Conservation (phyloP, 2,888 invertebrate species). For the Sthenelais limicola region DNA sequence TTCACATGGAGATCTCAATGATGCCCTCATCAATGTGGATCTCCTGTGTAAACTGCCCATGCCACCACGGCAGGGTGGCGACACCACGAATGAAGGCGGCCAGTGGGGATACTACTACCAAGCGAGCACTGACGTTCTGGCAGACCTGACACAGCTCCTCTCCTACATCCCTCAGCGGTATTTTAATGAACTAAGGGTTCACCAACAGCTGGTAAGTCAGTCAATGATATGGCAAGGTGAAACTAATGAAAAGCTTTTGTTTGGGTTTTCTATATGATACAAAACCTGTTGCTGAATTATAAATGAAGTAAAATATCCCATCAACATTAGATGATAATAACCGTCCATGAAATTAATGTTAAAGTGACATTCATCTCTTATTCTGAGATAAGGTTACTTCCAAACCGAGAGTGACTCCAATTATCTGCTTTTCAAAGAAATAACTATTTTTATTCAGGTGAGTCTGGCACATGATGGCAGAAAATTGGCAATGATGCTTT, state of each 20-base stretch:
- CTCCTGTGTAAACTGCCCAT: constrained; percentile 22
- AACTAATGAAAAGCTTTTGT: too few species aligned
- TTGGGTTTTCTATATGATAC: too few species aligned
- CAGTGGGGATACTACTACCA: constrained; percentile 7
- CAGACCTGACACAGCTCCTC: constrained; percentile 7
- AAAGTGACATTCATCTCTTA: neutral
- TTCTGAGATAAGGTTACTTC: too few species aligned
- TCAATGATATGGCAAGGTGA: too few species aligned
- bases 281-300: too few species aligned
- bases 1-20: constrained; percentile 11
- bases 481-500: constrained; percentile 96
- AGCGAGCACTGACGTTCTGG: constrained; percentile 13
- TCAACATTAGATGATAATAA: too few species aligned
- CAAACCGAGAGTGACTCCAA: too few species aligned
- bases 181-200: constrained; percentile 1
- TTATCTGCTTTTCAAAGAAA: too few species aligned
- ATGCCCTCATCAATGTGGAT: constrained; percentile 18
- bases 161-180: constrained; percentile 10
- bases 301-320: too few species aligned
- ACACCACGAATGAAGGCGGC: constrained; percentile 25
- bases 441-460: constrained; percentile 78
- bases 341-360: too few species aligned
- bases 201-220: constrained; percentile 1
- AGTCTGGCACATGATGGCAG: constrained; percentile 95
- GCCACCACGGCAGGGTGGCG: neutral